phyloP scores from a whole-genome alignment of 1,140 invertebrate genomes.

The Micrasema minimum region DNA sequence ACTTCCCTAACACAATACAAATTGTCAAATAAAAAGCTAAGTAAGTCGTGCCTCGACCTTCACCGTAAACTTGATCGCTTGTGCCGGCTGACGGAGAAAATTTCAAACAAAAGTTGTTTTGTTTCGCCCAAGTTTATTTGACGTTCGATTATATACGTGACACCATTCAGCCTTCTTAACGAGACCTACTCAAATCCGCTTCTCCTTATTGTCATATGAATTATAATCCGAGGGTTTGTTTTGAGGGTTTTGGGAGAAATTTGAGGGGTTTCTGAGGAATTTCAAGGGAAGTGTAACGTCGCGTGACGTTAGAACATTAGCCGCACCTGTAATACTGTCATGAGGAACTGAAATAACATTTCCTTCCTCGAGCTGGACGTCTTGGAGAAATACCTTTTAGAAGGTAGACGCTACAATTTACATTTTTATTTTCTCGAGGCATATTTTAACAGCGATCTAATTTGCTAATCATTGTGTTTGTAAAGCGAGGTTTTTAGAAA shows the following conservation, averaged over 20 bases:
- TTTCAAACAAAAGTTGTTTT: not conserved
- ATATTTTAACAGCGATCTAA: no score
- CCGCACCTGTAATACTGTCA: constrained; percentile 24
- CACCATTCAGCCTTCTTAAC: not conserved
- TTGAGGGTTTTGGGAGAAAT: constrained; percentile 8
- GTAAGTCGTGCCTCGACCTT: no score
- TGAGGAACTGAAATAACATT: constrained; percentile 19
- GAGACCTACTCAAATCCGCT: constrained; percentile 18
- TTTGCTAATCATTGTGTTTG: no score
- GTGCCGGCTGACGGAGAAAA: not conserved
- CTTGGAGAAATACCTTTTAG: constrained; percentile 7
- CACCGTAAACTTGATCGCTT: no score
- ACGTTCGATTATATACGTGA: constrained; percentile 6
- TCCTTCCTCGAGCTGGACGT: constrained; percentile 6
- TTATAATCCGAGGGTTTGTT: constrained; percentile 27
- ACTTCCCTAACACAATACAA: no score
- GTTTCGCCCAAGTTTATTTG: not conserved
- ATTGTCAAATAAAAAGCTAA: no score
- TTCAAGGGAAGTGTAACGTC: not conserved
- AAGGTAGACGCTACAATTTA: no score
- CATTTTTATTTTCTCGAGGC: no score
- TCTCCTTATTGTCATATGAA: constrained; percentile 20
- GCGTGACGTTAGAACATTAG: constrained; percentile 23
- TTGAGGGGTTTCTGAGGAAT: not conserved
- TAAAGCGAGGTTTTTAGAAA: no score